A percentile compares a stretch with the other conserved stretches of the same genome.
These are phyloP conservation scores for Tetrapedia diversipes DNA, from an alignment of 2,888 invertebrate species.

Conservation along the genomic window DNA sequence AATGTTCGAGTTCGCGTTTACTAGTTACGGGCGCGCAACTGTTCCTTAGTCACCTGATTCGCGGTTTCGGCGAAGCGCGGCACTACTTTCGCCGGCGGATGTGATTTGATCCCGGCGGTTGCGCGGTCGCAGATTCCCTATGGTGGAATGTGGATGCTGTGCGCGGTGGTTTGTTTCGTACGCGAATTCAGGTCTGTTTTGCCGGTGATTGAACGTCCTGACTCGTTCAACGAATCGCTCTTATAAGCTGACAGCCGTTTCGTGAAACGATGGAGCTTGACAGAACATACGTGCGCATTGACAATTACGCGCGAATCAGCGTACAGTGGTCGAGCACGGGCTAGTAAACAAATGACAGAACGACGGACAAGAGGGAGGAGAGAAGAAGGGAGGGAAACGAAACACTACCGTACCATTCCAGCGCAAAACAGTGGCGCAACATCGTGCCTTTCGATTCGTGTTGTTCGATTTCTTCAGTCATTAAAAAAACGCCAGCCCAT, in stretches of 20 bases:
- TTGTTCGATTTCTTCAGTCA: slow-evolving; percentile 18
- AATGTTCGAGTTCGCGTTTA: slow-evolving; percentile 7
- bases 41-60: slow-evolving; percentile 50
- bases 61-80: slow-evolving; percentile 62
- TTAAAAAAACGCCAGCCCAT: slow-evolving; percentile 22
- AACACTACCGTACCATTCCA: slow-evolving; percentile 44
- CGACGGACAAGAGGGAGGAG: slow-evolving; percentile 41
- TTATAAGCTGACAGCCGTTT: slow-evolving; percentile 11
- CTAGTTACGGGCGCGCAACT: slow-evolving; percentile 42
- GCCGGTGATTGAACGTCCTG: slow-evolving; percentile 17
- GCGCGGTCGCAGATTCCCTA: slow-evolving; percentile 76
- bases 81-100: slow-evolving; percentile 73
- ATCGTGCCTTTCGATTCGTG: slow-evolving; percentile 44
- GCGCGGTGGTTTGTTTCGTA: slow-evolving; percentile 75
- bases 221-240: slow-evolving; percentile 10
- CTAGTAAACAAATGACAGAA: slow-evolving; percentile 76
- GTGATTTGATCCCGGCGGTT: slow-evolving; percentile 71
- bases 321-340: slow-evolving; percentile 51
- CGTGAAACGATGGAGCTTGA: slow-evolving; percentile 52
- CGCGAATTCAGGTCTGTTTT: slow-evolving; percentile 63
- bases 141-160: slow-evolving; percentile 78
- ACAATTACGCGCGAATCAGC: slow-evolving; percentile 63
- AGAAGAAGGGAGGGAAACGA: slow-evolving; percentile 37
- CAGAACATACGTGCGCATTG: slow-evolving; percentile 58
- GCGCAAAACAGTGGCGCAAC: slow-evolving; percentile 46